These are phyloP conservation scores for Parauchenoglanis punctatus DNA, from an alignment of 2,797 vertebrate genomes.

Conservation along the genomic window DNA sequence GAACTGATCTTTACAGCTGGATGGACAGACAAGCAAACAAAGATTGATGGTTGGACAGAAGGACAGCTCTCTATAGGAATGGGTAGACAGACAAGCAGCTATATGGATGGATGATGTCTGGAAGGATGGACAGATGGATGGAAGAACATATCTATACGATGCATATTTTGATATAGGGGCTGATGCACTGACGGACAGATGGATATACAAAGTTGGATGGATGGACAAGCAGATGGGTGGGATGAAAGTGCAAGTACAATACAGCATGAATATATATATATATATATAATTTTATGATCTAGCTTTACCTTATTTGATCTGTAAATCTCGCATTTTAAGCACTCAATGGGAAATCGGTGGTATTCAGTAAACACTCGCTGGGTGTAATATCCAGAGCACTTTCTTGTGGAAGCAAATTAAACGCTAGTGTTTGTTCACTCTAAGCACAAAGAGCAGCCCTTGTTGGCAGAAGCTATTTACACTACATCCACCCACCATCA, in stretches of 20 bases:
- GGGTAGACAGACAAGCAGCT: background rate
- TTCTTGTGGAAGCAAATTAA: conserved; percentile 31
- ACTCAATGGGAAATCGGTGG: background rate
- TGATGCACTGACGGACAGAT: background rate
- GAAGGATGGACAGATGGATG: background rate
- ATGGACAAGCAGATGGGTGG: background rate
- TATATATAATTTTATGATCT: background rate
- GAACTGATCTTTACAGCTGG: background rate
- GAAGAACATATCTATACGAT: too few species aligned
- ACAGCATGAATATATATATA: too few species aligned
- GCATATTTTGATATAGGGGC: background rate
- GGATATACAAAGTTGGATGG: background rate
- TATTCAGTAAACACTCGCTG: conserved; percentile 1
- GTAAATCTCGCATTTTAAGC: background rate
- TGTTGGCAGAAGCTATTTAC: conserved; percentile 27
- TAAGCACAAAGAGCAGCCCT: conserved; percentile 21
- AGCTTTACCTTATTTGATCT: background rate
- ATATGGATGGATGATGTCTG: background rate
- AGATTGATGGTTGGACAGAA: background rate
- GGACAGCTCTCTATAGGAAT: background rate
- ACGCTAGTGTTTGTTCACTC: conserved; percentile 22
- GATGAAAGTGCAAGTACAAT: too few species aligned
- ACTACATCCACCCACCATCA: conserved; percentile 7
- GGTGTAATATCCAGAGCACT: background rate
- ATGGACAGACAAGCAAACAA: background rate